phyloP scores from a whole-genome alignment of 1,140 invertebrate genomes.

The Tetraneura akinire region DNA sequence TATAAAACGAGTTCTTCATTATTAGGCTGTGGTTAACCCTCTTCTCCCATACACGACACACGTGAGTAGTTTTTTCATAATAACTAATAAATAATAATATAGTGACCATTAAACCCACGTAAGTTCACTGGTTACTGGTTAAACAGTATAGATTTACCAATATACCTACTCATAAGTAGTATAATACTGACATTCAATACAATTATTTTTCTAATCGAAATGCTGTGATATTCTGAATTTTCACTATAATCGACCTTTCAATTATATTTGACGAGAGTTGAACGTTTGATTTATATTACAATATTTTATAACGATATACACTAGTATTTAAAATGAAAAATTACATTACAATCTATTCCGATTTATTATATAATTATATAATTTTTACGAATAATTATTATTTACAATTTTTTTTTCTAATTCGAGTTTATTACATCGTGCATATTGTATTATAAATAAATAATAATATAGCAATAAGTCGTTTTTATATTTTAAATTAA shows the following conservation, averaged over 20 bases:
- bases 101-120: neutral
- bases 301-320: no score
- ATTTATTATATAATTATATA: no score
- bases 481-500: constrained; percentile 13
- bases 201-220: neutral
- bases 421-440: neutral
- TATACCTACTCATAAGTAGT: neutral
- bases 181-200: no score
- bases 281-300: no score
- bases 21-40: neutral
- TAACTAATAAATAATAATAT: neutral
- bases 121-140: neutral
- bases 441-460: neutral
- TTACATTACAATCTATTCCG: no score
- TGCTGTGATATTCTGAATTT: no score
- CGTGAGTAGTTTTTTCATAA: neutral
- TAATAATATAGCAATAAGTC: neutral
- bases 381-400: no score
- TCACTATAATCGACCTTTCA: no score
- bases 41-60: neutral
- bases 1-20: neutral
- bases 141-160: neutral
- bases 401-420: neutral
- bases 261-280: no score
- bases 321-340: no score